Evolutionary conservation across 2,113 vertebrate species (phyloP).

Genomic region (Hymenochirus boettgeri): DNA sequence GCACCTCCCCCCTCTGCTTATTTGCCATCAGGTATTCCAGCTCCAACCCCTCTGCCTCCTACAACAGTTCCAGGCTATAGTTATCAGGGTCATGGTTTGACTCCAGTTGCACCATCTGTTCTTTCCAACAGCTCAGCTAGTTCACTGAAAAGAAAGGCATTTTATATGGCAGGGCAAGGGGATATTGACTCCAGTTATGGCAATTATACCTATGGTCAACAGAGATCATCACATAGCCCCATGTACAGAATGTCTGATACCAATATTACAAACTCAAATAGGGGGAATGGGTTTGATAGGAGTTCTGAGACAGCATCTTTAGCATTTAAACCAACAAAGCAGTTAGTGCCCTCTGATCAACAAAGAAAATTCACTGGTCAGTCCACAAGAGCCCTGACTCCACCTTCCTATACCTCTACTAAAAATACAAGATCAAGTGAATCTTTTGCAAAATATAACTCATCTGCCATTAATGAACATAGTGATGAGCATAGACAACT

Average conservation of each 20-base stretch:
- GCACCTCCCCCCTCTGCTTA: constrained; percentile 89
- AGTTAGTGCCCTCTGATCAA: constrained; percentile 88
- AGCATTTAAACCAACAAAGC: constrained; percentile 94
- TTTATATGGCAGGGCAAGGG: constrained; percentile 96
- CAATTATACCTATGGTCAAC: constrained; percentile 96
- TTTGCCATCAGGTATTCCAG: constrained; percentile 93
- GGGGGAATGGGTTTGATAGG: constrained; percentile 94
- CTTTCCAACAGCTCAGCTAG: constrained; percentile 88
- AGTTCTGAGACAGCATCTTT: constrained; percentile 85
- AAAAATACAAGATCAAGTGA: constrained; percentile 87
- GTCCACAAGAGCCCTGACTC: constrained; percentile 84
- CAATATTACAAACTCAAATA: constrained; percentile 84
- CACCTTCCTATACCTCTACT: constrained; percentile 86
- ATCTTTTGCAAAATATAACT: constrained; percentile 86
- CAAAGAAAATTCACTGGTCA: constrained; percentile 91
- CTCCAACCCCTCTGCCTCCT: constrained; percentile 88
- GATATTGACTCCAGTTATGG: constrained; percentile 95
- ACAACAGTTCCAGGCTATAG: constrained; percentile 90
- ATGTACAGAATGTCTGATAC: constrained; percentile 95
- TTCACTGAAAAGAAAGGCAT: constrained; percentile 97
- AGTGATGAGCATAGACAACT: constrained; percentile 87
- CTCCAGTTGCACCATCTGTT: constrained; percentile 87
- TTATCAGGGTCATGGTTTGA: constrained; percentile 89
- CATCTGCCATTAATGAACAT: constrained; percentile 82
- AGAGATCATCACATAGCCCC: constrained; percentile 94